Base-by-base conservation (phyloP, 2,113 vertebrate genomes). In the Chaetodon trifascialis region DNA sequence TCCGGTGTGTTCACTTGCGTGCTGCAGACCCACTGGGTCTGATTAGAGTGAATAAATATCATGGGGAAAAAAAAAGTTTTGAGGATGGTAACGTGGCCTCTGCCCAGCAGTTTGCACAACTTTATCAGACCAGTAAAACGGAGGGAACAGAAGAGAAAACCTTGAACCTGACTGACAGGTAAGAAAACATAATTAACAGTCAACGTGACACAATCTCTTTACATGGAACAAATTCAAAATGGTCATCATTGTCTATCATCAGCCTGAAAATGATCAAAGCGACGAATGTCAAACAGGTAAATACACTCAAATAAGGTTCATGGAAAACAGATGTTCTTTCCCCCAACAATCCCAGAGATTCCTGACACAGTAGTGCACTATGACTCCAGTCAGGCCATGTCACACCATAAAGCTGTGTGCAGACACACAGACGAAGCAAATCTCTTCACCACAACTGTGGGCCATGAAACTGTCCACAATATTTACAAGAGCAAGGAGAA, bases 311-410 rank as follows among this genome's bases (percentile, higher is more conserved):
- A 34, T 52, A 74, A 69, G 7, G 73, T 59, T 23, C 38, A 34
- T 30, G 36, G 40, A 82, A 52, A 58, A 34, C 16, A 44, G 2
- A 23, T 55, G 21, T 58, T 34, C 36, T 62, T 44, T 30, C 73
- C n/a, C 44, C 11, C 7, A 76, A 81, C 9, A 73, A 86, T 89
- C 79, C 76, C 88, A 89, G 83, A 90, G 73, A 77, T 82, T 73
- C 54, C 73, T 83, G 74, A 82, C 49, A 25, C 78, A 82, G 73
- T 46, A 62, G 77, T 81, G 80, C 67, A 79, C 76, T 79, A 47
- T n/a, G 52, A 52, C 25, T 76, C 66, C 55, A 71, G 21, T 5
- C 36, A 74, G 59, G 64, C 23, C 0, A 17, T 23, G 21, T 78
- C 67, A 80, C 38, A 47, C 65, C 47, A 52, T 52, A 68, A 47